Evolutionary conservation across 2,797 vertebrate genomes (phyloP).

Genomic region (Artibeus jamaicensis): DNA sequence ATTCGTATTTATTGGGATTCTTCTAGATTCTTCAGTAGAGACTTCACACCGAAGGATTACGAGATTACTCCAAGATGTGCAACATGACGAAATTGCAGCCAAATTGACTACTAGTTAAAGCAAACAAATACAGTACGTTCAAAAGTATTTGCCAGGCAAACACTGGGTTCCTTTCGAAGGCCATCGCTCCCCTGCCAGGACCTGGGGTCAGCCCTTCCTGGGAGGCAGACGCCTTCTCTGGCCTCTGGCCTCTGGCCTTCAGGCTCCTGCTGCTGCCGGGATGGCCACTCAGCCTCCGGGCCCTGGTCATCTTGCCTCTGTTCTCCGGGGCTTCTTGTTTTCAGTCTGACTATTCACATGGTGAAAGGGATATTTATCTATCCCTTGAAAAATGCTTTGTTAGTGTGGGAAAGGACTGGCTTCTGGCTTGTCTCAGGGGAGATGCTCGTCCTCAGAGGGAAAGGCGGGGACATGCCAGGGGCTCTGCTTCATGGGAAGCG

Average conservation of each 20-base stretch:
- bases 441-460: neutral
- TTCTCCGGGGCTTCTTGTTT: neutral
- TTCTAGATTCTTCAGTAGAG: neutral
- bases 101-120: neutral
- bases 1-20: neutral
- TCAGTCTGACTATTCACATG: neutral
- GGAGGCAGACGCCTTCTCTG: neutral
- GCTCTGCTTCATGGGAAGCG: neutral
- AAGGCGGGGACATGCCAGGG: neutral
- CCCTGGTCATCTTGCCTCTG: neutral
- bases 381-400: neutral
- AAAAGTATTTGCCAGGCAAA: neutral
- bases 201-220: fast-evolving
- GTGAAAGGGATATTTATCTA: neutral
- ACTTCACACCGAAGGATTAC: neutral
- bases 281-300: neutral
- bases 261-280: neutral
- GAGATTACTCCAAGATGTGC: neutral
- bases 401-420: neutral
- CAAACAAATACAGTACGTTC: neutral
- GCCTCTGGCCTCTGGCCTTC: neutral
- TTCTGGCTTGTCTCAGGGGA: neutral
- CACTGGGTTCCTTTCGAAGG: neutral
- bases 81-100: neutral
- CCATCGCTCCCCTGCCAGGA: neutral